These are phyloP conservation scores for Saimiri boliviensis DNA, from an alignment of 2,113 vertebrate species.

Conservation along the genomic window DNA sequence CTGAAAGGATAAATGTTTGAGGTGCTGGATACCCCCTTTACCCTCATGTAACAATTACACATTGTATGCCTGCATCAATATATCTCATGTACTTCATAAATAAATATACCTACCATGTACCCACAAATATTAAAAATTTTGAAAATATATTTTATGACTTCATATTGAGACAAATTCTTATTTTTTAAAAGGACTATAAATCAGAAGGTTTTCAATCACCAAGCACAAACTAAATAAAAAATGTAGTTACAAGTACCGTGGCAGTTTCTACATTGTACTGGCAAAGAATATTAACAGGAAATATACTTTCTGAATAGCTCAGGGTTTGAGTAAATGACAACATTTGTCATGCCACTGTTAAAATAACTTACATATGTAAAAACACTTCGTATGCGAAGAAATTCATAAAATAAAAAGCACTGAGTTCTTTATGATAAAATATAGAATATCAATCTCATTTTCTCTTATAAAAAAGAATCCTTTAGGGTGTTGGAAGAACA, in stretches of 20 bases:
- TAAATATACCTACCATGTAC: no score
- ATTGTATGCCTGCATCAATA: no score
- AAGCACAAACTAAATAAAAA: slow-evolving; percentile 25
- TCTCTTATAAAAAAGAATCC: background rate
- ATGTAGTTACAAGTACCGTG: background rate
- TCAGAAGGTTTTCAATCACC: background rate
- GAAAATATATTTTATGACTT: background rate
- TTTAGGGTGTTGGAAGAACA: background rate
- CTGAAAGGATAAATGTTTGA: no score
- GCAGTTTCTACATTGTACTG: background rate
- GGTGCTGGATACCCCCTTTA: no score
- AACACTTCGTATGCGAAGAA: slow-evolving; percentile 18
- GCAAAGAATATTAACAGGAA: slow-evolving; percentile 32
- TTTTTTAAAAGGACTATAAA: slow-evolving; percentile 18
- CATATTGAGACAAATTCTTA: slow-evolving; percentile 11
- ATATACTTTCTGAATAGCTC: background rate
- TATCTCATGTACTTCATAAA: no score
- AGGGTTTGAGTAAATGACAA: slow-evolving; percentile 38
- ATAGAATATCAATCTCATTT: slow-evolving; percentile 36
- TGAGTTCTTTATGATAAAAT: slow-evolving; percentile 30
- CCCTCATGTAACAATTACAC: no score
- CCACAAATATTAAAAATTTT: background rate
- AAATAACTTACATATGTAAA: slow-evolving; percentile 38
- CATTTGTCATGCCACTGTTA: slow-evolving; percentile 50
- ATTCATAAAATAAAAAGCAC: slow-evolving; percentile 39